These are phyloP conservation scores for Drosophila cyrtoloma DNA, from an alignment of 2,888 invertebrate species.

Conservation along the genomic window DNA sequence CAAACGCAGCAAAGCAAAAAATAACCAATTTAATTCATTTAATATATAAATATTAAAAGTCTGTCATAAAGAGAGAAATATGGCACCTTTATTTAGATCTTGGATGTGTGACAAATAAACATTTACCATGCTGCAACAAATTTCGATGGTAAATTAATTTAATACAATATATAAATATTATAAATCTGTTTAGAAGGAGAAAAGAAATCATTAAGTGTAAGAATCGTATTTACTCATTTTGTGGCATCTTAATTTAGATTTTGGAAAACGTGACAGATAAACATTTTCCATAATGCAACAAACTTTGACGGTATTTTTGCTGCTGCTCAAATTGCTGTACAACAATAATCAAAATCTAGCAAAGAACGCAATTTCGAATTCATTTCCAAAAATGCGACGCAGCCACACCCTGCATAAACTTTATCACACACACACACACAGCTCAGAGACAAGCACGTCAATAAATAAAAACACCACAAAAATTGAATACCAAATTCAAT, in stretches of 20 bases:
- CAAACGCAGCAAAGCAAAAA: conserved; percentile 11
- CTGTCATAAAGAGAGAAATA: not conserved
- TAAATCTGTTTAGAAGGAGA: not conserved
- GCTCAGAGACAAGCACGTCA: conserved; percentile 15
- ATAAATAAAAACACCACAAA: conserved; percentile 43
- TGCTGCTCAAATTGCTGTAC: not conserved
- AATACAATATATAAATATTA: too few relatives aligned
- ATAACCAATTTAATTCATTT: not conserved
- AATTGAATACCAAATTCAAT: conserved; percentile 48
- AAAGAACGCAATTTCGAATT: conserved; percentile 4
- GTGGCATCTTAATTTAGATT: conserved; percentile 5
- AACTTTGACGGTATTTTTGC: not conserved
- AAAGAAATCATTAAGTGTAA: not conserved
- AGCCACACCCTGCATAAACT: conserved; percentile 41
- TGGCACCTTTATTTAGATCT: not conserved
- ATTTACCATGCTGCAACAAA: not conserved
- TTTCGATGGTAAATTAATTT: not conserved
- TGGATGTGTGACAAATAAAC: not conserved
- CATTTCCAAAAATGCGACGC: conserved; percentile 1
- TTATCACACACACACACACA: conserved; percentile 11
- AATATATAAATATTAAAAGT: not conserved
- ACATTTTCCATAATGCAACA: not conserved
- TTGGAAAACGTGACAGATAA: not conserved
- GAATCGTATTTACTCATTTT: not conserved
- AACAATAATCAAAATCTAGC: not conserved